These are phyloP conservation scores for Drosophila barbarae DNA, from an alignment of 2,888 invertebrate genomes.

Conservation along the genomic window DNA sequence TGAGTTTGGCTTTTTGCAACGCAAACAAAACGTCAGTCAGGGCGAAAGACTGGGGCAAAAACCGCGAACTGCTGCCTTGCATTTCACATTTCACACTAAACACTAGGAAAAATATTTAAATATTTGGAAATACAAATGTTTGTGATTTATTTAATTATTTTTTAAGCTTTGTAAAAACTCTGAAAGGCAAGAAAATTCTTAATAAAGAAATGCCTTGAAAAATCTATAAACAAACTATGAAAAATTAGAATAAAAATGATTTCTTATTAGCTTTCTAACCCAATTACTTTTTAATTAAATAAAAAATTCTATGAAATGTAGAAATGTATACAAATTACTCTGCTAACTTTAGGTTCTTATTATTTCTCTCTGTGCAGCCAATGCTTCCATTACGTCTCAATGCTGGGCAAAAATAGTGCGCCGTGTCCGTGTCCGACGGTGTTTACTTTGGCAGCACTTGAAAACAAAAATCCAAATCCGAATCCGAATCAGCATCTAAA, in stretches of 20 bases:
- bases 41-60: conserved; percentile 44
- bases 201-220: not conserved
- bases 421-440: conserved; percentile 47
- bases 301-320: not conserved
- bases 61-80: conserved; percentile 58
- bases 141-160: not conserved
- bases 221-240: too few relatives aligned
- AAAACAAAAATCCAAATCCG: conserved; percentile 46
- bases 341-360: too few relatives aligned
- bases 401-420: conserved; percentile 62
- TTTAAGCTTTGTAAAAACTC: too few relatives aligned
- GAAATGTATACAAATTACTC: too few relatives aligned
- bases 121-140: too few relatives aligned
- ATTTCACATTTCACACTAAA: conserved; percentile 53
- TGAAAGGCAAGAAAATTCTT: not conserved
- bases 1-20: conserved; percentile 72
- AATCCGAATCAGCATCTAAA: conserved; percentile 37
- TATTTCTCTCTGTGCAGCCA: conserved; percentile 2
- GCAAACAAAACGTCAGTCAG: conserved; percentile 71
- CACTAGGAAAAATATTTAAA: not conserved
- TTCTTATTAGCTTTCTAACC: not conserved
- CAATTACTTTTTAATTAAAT: not conserved
- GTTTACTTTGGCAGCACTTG: conserved; percentile 74
- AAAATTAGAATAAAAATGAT: not conserved
- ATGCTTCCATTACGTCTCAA: conserved; percentile 46